Evolutionary conservation across 92 coral and sea anemone genomes (phyloP), one percentile per base, ranked within the genome.

Genomic region (Blastomussa wellsi): DNA sequence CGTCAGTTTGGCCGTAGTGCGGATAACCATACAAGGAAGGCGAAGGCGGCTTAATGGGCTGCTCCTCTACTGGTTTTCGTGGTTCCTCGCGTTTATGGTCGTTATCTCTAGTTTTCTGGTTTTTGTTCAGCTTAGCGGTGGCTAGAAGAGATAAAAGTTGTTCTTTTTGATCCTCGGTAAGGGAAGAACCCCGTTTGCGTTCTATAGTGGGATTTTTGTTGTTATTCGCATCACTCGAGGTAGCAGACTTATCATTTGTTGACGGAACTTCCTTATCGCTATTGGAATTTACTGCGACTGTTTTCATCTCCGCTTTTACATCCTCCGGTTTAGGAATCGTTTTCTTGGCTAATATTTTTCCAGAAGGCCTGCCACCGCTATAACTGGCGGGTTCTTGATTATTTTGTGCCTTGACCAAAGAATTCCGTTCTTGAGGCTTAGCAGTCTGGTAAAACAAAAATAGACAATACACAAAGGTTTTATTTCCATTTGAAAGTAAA

Each of bases 11-110:
- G 19, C 69, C 76, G 73, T 78, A 81, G 53, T 82, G 89, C 49
- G 84, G 42, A 37, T 80, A 84, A 42, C 59, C 60, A 60, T 62
- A 80, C 4, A 60, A 42, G 26, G 91, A 79, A 31, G 96, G 94
- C 11, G 96, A 88, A 3, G 92, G 91, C 33, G 94, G 91, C 74
- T 91, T 89, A 20, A 90, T 74, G 16, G 77, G 60, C 7, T 48
- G 52, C 24, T 85, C 77, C 47, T 85, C 77, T 6, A 26, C 36
- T 37, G 31, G 64, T 41, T 77, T 77, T 16, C 20, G 60, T 42
- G 59, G 35, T 39, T 59, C 62, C 2, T 83, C 59, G 60, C 74
- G 41, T 74, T 2, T 48, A 7, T 9, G 41, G 5, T 62, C 74
- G 36, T 68, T 35, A 16, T 77, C 70, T 26, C 22, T 42, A 0